Evolutionary conservation across 2,888 invertebrate genomes (phyloP), one percentile per base, ranked within the genome.

Genomic region (Amaurobius ferox): DNA sequence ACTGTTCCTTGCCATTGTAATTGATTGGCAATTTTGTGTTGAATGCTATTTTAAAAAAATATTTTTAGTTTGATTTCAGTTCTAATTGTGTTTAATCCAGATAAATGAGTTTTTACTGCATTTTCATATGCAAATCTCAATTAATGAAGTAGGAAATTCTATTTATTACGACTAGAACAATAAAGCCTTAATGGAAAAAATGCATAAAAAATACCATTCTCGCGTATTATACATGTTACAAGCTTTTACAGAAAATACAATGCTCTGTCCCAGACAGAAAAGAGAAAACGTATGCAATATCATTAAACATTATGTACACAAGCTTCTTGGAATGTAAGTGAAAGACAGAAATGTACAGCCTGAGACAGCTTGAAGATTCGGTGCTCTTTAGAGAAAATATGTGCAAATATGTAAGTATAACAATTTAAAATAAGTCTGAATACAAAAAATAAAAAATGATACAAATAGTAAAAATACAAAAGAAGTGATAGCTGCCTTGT

Each of bases 271-370:
- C 66, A 66, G 66, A 66, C 66, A 66, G 66, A 66, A 30, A 19
- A 32, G 9, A 19, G n/a, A 16, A 66, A 19, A 62, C 28, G 48
- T 48, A 80, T 61, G 55, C 28, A 29, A 44, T 68, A 74, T 26
- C 48, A 44, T 44, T 32, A 19, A 55, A 74, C 35, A 77, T 26
- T 74, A 74, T 81, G 68, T 74, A 74, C 79, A 80, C 30, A 30
- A 79, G 40, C 32, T 66, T 44, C 66, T 16, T 81, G 80, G 80
- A 81, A 81, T 81, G 74, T 74, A 48, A 32, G 66, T 74, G 73
- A 81, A 81, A 81, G 80, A 81, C 80, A 79, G 70, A 32, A 76
- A 48, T 55, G 32, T 68, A 30, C 40, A 81, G 72, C 74, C 80
- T 61, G 68, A 68, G 61, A 78, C 6, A 16, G 13, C 40, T 66